phyloP scores from a whole-genome alignment of 2,797 vertebrate species.

The Anolis apletophallus region DNA sequence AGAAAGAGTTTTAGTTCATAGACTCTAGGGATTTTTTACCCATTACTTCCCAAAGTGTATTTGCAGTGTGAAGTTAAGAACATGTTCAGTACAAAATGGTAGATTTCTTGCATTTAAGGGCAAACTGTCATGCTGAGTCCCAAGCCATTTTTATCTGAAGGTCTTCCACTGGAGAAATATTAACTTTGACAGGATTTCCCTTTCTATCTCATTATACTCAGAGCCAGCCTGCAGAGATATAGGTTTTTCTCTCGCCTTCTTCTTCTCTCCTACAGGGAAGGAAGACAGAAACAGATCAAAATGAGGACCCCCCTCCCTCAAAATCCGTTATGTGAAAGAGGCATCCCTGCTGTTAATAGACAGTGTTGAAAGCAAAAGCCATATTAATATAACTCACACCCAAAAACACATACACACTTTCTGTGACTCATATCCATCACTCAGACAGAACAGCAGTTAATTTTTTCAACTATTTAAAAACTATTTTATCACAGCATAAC shows the following conservation, averaged over 20 bases:
- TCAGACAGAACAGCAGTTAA: not conserved
- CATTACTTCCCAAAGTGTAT: not conserved
- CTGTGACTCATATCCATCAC: not conserved
- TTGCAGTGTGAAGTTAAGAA: slow-evolving; percentile 14
- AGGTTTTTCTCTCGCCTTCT: not conserved
- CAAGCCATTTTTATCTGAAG: slow-evolving; percentile 49
- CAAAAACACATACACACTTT: not conserved
- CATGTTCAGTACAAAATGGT: slow-evolving; percentile 32
- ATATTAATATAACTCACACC: slow-evolving; percentile 10
- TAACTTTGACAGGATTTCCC: slow-evolving; percentile 56
- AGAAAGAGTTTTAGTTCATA: not conserved
- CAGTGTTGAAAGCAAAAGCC: slow-evolving; percentile 29
- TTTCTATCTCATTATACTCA: slow-evolving; percentile 61
- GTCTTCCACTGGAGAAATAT: slow-evolving; percentile 30
- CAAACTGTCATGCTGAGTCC: slow-evolving; percentile 19
- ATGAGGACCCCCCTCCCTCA: slow-evolving; percentile 35
- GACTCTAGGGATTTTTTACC: not conserved
- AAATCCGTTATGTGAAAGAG: slow-evolving; percentile 46
- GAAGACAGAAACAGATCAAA: slow-evolving; percentile 53
- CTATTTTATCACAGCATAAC: not conserved
- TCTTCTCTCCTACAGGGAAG: slow-evolving; percentile 38
- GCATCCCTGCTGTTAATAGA: slow-evolving; percentile 31
- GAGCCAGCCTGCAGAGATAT: slow-evolving; percentile 44
- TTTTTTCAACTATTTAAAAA: not conserved
- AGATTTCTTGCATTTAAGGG: slow-evolving; percentile 27